phyloP scores from a whole-genome alignment of 37 sponge, comb jelly and placozoan genomes.

The Halisarca cf. caerulea region DNA sequence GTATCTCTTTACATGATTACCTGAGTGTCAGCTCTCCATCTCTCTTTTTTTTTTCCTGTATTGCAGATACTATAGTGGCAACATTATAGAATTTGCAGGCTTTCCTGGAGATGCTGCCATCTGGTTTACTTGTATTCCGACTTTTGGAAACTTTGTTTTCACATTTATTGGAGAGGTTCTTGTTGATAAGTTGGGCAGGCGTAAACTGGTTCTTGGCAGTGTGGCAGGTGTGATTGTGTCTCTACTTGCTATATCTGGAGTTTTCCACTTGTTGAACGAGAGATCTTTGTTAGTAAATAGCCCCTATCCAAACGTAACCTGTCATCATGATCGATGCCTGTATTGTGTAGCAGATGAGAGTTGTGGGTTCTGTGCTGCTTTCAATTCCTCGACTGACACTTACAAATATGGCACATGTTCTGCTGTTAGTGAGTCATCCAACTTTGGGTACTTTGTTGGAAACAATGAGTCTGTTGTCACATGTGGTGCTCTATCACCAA shows the following conservation, averaged over 20 bases:
- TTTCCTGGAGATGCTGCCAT: constrained; percentile 64
- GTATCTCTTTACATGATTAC: too few relatives aligned
- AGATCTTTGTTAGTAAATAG: constrained; percentile 27
- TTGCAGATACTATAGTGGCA: constrained; percentile 83
- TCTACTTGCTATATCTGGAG: constrained; percentile 47
- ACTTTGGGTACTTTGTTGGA: not conserved
- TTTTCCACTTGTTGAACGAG: constrained; percentile 45
- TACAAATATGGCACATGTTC: constrained; percentile 65
- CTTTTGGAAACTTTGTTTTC: constrained; percentile 80
- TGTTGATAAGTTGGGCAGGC: constrained; percentile 81
- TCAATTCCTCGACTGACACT: not conserved
- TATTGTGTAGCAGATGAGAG: constrained; percentile 69
- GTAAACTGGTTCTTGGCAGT: constrained; percentile 82
- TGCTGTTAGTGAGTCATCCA: not conserved
- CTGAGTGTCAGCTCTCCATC: too few relatives aligned
- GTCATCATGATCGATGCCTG: constrained; percentile 56
- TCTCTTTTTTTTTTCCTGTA: not conserved
- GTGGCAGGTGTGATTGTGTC: constrained; percentile 64
- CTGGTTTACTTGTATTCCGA: constrained; percentile 82
- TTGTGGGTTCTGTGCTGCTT: constrained; percentile 82
- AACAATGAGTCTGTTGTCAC: not conserved
- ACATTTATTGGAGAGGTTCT: constrained; percentile 70
- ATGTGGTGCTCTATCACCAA: not conserved
- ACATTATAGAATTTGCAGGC: constrained; percentile 92
- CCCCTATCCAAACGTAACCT: constrained; percentile 10